Evolutionary conservation across 2,113 vertebrate genomes (phyloP), one percentile per base, ranked within the genome.

Genomic region (Setophaga petechia): DNA sequence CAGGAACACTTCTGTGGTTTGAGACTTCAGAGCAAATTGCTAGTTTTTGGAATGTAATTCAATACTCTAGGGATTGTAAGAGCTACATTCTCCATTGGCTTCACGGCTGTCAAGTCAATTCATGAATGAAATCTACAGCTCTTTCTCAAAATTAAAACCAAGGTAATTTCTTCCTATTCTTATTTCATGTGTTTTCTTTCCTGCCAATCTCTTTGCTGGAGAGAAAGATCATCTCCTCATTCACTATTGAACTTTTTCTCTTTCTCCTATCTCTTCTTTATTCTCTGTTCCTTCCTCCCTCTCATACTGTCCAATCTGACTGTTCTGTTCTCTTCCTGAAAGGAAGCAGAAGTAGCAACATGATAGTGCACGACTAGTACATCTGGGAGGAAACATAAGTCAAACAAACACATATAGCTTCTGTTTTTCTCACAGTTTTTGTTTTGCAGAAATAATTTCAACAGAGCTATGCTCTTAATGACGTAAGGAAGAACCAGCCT

Each of bases 291-390:
- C 15, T 82, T 93, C 23, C 23, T 67, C 39, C 75, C 62, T 25
- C 49, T 91, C 25, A 16, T 37, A 44, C 17, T 84, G 5, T 90
- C 15, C 24, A 76, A 46, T 85, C 41, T 68, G 33, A 76, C 31
- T 61, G 24, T 85, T 87, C 66, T 57, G 33, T 47, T 72, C 80
- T 89, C 31, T 77, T 33, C 59, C 74, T 84, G 58, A 96, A 90
- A 88, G 85, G 78, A 96, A 94, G 57, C 87, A 94, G 79, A 93
- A 80, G 51, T 52, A 83, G 12, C 47, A 52, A 73, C 66, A 77
- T 76, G 92, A 93, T 89, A 91, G 49, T 41, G 43, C 59, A 79
- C 85, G 85, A 69, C 2, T 75, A 20, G n/a, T 84, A 24, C 90
- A 81, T 91, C 85, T 55, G 67, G 79, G 41, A 85, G 67, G 92